Evolutionary conservation across 2,888 invertebrate genomes (phyloP).

Genomic region (Parnassius glacialis): DNA sequence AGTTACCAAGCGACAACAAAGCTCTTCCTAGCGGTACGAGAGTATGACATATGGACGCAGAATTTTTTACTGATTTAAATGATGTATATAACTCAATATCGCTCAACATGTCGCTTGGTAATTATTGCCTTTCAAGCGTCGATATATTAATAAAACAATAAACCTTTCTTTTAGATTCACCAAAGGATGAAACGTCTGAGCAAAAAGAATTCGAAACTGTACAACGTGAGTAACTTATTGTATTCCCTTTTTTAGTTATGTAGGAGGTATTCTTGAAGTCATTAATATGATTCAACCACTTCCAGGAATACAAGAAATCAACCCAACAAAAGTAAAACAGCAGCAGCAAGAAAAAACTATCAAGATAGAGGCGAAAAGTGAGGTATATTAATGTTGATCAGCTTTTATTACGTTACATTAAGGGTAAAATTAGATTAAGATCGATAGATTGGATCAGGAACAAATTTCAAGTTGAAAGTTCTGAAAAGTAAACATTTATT

Average conservation of each 20-base stretch:
- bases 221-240: slow-evolving; percentile 3
- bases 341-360: slow-evolving; percentile 29
- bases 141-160: not conserved
- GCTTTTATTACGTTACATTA: not conserved
- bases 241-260: not conserved
- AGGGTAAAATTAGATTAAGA: too few relatives aligned
- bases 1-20: too few relatives aligned
- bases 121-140: too few relatives aligned
- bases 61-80: too few relatives aligned
- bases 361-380: slow-evolving; percentile 32
- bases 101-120: too few relatives aligned
- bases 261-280: too few relatives aligned
- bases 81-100: too few relatives aligned
- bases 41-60: too few relatives aligned
- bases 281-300: not conserved
- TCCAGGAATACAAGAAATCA: slow-evolving; percentile 34
- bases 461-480: too few relatives aligned
- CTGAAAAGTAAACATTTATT: too few relatives aligned
- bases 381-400: slow-evolving; percentile 30
- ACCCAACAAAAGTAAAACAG: slow-evolving; percentile 28
- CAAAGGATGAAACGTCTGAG: not conserved
- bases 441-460: too few relatives aligned
- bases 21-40: too few relatives aligned
- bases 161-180: slow-evolving; percentile 1
- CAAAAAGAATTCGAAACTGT: not conserved